phyloP scores from a whole-genome alignment of 1,140 invertebrate genomes.

The Asbolus verrucosus region DNA sequence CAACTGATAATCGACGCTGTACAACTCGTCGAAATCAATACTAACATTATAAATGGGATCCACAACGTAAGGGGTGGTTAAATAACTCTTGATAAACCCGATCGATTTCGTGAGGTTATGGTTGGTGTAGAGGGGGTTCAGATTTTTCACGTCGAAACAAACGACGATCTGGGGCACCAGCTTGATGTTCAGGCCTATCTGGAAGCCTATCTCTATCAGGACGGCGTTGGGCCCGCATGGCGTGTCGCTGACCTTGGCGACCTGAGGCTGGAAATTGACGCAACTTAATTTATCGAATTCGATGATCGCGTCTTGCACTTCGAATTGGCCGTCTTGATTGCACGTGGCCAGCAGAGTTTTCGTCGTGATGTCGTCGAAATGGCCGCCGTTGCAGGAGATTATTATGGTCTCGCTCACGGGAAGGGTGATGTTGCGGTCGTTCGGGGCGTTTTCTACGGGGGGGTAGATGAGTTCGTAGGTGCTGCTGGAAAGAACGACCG shows the following conservation, averaged over 20 bases:
- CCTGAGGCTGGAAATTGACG: neutral
- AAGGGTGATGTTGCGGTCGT: slow-evolving; percentile 15
- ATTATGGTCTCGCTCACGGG: slow-evolving; percentile 19
- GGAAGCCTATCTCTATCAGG: neutral
- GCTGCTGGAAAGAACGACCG: neutral
- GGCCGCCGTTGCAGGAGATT: slow-evolving; percentile 22
- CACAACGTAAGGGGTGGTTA: neutral
- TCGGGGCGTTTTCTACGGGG: neutral
- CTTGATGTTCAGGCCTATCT: neutral
- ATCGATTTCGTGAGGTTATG: slow-evolving; percentile 4
- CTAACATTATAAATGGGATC: neutral
- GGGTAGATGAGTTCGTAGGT: neutral
- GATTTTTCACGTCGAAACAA: neutral
- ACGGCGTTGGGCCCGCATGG: neutral
- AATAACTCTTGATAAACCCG: slow-evolving; percentile 4
- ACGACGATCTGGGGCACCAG: neutral
- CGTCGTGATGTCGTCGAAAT: neutral
- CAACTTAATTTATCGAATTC: slow-evolving; percentile 9
- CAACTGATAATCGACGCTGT: slow-evolving; percentile 49
- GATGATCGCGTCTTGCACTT: slow-evolving; percentile 12
- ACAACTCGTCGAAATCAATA: neutral
- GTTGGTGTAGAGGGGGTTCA: neutral
- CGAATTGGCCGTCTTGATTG: slow-evolving; percentile 23
- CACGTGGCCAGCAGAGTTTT: slow-evolving; percentile 13
- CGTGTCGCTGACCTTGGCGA: neutral